Percentiles rank a stretch among this genome's conserved stretches.
phyloP scores from a whole-genome alignment of 1,140 invertebrate genomes.

The Limonius californicus region DNA sequence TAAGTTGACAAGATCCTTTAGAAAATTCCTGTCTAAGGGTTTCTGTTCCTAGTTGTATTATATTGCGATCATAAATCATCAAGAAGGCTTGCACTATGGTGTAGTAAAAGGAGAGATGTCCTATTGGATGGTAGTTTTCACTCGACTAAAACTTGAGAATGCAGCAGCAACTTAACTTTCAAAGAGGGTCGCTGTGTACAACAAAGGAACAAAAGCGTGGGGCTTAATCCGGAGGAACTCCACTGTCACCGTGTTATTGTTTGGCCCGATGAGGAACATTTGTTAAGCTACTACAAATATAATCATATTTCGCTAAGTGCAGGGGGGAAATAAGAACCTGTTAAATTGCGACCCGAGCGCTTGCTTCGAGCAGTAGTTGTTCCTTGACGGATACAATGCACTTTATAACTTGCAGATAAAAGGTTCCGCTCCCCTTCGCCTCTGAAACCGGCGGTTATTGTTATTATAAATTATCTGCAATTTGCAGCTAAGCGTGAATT shows the following conservation, averaged over 20 bases:
- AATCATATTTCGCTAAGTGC: constrained; percentile 11
- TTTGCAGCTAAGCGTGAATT: not conserved
- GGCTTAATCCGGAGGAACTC: not conserved
- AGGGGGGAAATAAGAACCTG: not conserved
- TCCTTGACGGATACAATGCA: not conserved
- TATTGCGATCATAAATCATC: no score
- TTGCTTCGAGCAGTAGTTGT: no score
- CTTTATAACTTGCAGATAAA: not conserved
- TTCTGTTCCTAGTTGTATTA: no score
- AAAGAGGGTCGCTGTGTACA: not conserved
- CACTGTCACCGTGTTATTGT: constrained; percentile 10
- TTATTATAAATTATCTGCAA: not conserved
- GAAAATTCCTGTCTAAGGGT: no score
- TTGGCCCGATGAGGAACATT: constrained; percentile 3
- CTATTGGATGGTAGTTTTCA: not conserved
- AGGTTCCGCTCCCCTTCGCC: not conserved
- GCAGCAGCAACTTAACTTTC: not conserved
- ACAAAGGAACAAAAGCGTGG: constrained; percentile 1
- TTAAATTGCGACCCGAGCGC: not conserved
- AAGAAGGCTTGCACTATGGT: no score
- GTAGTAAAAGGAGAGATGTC: no score
- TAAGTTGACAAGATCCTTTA: no score
- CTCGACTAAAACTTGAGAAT: not conserved
- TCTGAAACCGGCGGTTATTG: not conserved
- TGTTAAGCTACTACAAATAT: constrained; percentile 5